Conservation (phyloP, 2,113 vertebrate genomes). For the Proteles cristata region DNA sequence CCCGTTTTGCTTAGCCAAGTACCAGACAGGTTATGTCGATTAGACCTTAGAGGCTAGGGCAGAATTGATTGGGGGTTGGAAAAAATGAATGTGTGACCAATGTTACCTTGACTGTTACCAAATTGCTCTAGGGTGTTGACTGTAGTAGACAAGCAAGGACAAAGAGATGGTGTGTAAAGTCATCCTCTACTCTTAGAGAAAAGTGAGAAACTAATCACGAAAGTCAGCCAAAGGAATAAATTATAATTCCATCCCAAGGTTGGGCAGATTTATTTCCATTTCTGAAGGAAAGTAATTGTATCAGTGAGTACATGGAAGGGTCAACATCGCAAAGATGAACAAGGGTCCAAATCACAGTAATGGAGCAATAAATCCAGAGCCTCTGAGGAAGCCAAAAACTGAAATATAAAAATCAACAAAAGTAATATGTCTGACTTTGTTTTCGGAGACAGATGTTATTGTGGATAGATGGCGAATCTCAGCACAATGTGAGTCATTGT, state of each 20-base stretch:
- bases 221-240: conserved; percentile 54
- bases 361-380: conserved; percentile 53
- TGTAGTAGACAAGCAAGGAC: neutral
- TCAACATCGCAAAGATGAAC: conserved; percentile 60
- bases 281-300: conserved; percentile 68
- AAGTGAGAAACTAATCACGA: conserved; percentile 49
- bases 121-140: neutral
- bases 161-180: neutral
- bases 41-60: neutral
- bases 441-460: conserved; percentile 31
- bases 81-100: neutral
- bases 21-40: neutral
- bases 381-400: conserved; percentile 13
- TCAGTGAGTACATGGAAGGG: conserved; percentile 59
- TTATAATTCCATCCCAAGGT: conserved; percentile 61
- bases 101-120: neutral
- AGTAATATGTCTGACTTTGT: conserved; percentile 27
- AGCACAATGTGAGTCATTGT: neutral
- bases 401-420: conserved; percentile 62
- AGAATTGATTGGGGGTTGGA: neutral
- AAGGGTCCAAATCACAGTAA: conserved; percentile 60
- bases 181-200: neutral
- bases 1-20: conserved; percentile 23
- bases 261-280: conserved; percentile 69
- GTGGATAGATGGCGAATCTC: conserved; percentile 9